A percentile compares a stretch with the other conserved stretches of the same genome.
These are phyloP conservation scores for Bolborhynchus lineola DNA, from an alignment of 2,113 vertebrate genomes.

Conservation along the genomic window DNA sequence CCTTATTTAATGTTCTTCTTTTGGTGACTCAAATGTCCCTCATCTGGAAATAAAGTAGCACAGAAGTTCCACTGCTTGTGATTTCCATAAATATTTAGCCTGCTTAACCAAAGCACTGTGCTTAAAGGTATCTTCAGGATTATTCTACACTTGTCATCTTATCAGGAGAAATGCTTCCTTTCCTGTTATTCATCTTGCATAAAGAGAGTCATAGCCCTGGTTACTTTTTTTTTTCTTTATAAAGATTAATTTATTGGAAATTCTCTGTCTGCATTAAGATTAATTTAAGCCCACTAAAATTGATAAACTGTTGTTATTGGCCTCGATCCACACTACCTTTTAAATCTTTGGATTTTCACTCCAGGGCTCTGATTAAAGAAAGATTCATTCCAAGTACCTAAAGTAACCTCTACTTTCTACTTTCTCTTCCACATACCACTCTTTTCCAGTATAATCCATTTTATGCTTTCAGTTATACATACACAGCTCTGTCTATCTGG, in stretches of 20 bases:
- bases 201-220: not conserved
- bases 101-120: slow-evolving; percentile 24
- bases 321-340: slow-evolving; percentile 21
- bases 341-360: slow-evolving; percentile 42
- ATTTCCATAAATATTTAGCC: slow-evolving; percentile 42
- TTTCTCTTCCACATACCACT: not conserved
- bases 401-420: slow-evolving; percentile 45
- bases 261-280: slow-evolving; percentile 24
- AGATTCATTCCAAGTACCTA: slow-evolving; percentile 14
- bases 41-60: not conserved
- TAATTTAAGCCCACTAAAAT: slow-evolving; percentile 49
- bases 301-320: slow-evolving; percentile 28
- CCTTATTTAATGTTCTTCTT: slow-evolving; percentile 25
- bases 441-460: slow-evolving; percentile 37
- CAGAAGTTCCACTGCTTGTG: not conserved
- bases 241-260: slow-evolving; percentile 43
- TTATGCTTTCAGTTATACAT: not conserved
- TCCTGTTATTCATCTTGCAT: slow-evolving; percentile 10
- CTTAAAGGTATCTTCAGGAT: not conserved
- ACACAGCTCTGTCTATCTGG: not conserved
- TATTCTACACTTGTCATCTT: slow-evolving; percentile 28
- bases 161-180: slow-evolving; percentile 2
- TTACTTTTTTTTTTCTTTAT: not conserved
- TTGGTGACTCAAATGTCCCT: slow-evolving; percentile 19
- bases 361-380: slow-evolving; percentile 5